Evolutionary conservation across 2,888 invertebrate genomes (phyloP), one percentile per base, ranked within the genome.

Genomic region (Lydus trimaculatus): DNA sequence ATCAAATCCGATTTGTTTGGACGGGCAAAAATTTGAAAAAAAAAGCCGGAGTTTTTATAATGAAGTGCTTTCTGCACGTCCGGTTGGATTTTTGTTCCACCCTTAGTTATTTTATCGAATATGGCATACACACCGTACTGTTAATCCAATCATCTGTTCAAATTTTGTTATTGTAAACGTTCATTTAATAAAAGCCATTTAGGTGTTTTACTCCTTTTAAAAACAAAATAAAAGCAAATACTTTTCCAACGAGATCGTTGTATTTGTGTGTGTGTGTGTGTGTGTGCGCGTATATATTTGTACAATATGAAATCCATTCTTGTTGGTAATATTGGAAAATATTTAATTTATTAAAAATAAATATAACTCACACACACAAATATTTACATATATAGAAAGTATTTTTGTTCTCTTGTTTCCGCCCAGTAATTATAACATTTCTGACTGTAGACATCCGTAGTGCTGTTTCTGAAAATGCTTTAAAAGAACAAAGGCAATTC

Each of bases 1-100:
- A 82, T 82, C 82, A 81, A 82, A 82, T 82, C 80, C 79, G 81
- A 81, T 82, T 82, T 81, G 81, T 82, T 81, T 81, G 82, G 81
- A 82, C 80, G 80, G 81, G 78, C 77, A 79, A 79, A 43, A 81
- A 80, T 77, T 81, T 79, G 81, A 81, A 81, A 82, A 81, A n/a
- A n/a, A n/a, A n/a, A n/a, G n/a, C n/a, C n/a, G n/a, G n/a, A 81
- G 81, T 81, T 82, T 82, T 80, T 78, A 80, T 82, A 82, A 82
- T 82, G 81, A 82, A 82, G 82, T 81, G 81, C 82, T 82, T 81
- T 81, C 80, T 80, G 70, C 78, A 77, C 79, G 80, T 79, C 80
- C 78, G 76, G 80, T 79, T 76, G 77, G 77, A 81, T 81, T 82
- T 79, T 79, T 79, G 79, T 81, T 77, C 79, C 74, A 77, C 81